A percentile compares a stretch with the other conserved stretches of the same genome.
Conservation (phyloP, 2,113 vertebrate genomes). For the Labrus mixtus region DNA sequence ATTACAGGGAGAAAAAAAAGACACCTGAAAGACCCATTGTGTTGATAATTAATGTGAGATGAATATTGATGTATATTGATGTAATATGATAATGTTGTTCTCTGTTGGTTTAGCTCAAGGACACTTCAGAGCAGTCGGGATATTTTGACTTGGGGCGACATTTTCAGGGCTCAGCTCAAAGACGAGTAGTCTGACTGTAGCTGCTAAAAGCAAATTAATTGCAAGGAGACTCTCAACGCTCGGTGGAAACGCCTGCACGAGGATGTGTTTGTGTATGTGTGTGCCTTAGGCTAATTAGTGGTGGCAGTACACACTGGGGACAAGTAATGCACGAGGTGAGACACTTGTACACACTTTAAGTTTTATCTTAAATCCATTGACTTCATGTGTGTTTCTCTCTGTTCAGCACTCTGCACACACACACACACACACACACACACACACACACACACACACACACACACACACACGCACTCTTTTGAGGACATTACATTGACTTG, state of each 20-base stretch:
- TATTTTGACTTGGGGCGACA: background rate
- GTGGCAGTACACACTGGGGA: background rate
- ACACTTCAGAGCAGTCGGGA: background rate
- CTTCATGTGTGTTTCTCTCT: background rate
- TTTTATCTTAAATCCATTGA: background rate
- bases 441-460: no score
- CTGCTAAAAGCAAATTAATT: constrained; percentile 32
- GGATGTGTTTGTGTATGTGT: constrained; percentile 9
- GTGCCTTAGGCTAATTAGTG: constrained; percentile 22
- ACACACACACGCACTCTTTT: background rate
- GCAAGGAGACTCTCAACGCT: constrained; percentile 31
- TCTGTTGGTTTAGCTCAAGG: background rate
- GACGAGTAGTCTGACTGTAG: constrained; percentile 3
- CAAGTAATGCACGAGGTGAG: background rate
- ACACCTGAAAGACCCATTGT: background rate
- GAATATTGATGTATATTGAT: background rate
- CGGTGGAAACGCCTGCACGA: background rate
- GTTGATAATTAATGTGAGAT: background rate
- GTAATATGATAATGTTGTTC: background rate
- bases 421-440: background rate
- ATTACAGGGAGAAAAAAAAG: no score
- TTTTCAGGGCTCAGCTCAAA: constrained; percentile 15
- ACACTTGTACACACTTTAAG: background rate
- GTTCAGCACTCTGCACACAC: background rate
- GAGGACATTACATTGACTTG: background rate